Base-by-base conservation (phyloP, 1,140 invertebrate genomes). In the Penaeus indicus region DNA sequence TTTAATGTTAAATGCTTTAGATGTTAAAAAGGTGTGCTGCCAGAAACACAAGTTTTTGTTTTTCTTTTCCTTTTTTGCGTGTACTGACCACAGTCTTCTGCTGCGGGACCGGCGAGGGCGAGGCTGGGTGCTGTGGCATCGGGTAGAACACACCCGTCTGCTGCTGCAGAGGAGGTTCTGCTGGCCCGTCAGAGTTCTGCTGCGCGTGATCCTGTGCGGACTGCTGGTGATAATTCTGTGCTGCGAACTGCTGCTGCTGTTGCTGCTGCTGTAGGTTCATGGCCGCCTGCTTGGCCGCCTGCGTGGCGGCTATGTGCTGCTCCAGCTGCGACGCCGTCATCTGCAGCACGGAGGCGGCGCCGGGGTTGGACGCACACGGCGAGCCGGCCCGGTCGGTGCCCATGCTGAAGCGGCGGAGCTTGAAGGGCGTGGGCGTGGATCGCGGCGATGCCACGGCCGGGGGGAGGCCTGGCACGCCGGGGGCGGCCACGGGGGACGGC, bases 371-470 rank as follows among this genome's bases (percentile, higher is more conserved):
- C 2, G 83, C n/a, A 25, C 81, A 81, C 7, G 88, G 88, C 3
- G 83, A 85, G 60, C 83, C 83, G 13, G 88, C 42, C 18, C 83
- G 47, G 13, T 85, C 88, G 64, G 42, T 61, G 63, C 88, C 83
- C 83, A 89, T 80, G 77, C 88, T 85, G 75, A 89, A 63, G 38
- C 88, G 88, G 4, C 84, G 88, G 21, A 89, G 75, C 63, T 89
- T 89, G 83, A 89, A 89, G 88, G 88, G 88, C 38, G 88, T 89
- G 77, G 88, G 88, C n/a, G 88, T 89, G 47, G 88, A 85, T 19
- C 88, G 77, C 60, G 88, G 88, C 21, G 88, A 89, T 3, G 88
- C 88, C 1, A 89, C 84, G 38, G 88, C 83, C 22, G 88, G 88
- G 3, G 88, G 88, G 47, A 89, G 88, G 10, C 88, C 88, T n/a